Conservation (phyloP, 2,113 vertebrate genomes). For the Onychorhynchus coronatus region DNA sequence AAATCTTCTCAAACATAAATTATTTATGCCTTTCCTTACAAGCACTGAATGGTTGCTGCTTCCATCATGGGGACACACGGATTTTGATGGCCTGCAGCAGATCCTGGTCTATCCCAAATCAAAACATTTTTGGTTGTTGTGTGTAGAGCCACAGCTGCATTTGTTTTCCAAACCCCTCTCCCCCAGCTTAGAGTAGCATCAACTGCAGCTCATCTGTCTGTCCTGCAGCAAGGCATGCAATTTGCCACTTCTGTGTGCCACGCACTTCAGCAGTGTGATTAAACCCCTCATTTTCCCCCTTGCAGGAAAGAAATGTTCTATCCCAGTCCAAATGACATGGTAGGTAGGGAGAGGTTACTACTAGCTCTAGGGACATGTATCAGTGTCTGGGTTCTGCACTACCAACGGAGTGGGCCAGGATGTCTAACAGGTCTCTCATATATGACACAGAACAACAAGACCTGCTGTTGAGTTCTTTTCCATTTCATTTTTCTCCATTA, state of each 20-base stretch:
- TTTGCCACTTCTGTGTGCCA: background rate
- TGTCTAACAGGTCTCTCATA: background rate
- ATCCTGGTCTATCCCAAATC: background rate
- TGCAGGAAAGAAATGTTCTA: background rate
- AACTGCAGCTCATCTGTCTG: background rate
- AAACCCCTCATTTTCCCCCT: background rate
- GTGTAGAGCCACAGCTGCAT: background rate
- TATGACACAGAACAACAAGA: background rate
- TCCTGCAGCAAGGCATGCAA: background rate
- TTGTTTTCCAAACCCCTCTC: background rate
- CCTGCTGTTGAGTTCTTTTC: background rate
- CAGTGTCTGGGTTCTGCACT: background rate
- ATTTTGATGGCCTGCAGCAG: background rate
- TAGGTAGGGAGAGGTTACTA: background rate
- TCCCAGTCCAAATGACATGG: background rate
- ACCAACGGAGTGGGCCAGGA: background rate
- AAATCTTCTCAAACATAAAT: background rate
- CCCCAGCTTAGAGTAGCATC: background rate
- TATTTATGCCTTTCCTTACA: background rate
- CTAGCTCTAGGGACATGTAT: background rate
- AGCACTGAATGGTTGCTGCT: background rate
- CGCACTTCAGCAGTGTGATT: background rate
- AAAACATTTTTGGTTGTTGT: background rate
- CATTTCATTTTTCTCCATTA: background rate
- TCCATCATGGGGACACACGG: fast-evolving